Evolutionary conservation across 2,113 vertebrate species (phyloP).

Genomic region (Aegithalos caudatus): DNA sequence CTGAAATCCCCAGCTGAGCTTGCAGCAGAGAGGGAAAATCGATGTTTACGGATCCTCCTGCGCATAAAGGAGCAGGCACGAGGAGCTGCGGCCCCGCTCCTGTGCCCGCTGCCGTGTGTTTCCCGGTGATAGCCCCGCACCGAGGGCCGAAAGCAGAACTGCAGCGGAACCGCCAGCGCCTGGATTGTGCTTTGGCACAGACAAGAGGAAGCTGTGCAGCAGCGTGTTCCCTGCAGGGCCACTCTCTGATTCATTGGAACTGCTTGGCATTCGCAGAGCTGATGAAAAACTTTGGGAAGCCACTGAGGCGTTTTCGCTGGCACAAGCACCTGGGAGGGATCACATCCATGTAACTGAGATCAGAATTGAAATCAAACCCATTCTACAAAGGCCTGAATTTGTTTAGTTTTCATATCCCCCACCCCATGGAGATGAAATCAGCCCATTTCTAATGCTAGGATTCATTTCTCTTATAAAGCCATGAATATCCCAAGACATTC

Average conservation of each 20-base stretch:
- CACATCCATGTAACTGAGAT: background rate
- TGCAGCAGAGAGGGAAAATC: background rate
- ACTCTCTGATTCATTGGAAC: background rate
- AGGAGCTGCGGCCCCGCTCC: background rate
- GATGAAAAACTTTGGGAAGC: background rate
- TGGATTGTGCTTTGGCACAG: background rate
- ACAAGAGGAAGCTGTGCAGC: conserved; percentile 28
- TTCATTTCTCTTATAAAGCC: background rate
- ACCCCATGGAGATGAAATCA: background rate
- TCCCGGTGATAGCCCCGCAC: conserved; percentile 5
- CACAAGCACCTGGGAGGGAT: background rate
- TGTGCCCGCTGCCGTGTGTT: background rate
- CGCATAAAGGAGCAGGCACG: background rate
- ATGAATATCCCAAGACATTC: background rate
- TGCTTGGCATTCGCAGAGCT: background rate
- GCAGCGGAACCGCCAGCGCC: background rate
- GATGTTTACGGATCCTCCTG: background rate
- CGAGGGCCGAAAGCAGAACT: conserved; percentile 11
- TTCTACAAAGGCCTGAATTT: background rate
- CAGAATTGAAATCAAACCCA: background rate
- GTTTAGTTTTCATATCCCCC: background rate
- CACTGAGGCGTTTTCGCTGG: background rate
- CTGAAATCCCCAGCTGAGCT: background rate
- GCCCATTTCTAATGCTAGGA: background rate
- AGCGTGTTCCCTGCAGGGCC: background rate